Evolutionary conservation across 2,797 vertebrate species (phyloP), one percentile per base, ranked within the genome.

Genomic region (Notoglanidium macrostoma): DNA sequence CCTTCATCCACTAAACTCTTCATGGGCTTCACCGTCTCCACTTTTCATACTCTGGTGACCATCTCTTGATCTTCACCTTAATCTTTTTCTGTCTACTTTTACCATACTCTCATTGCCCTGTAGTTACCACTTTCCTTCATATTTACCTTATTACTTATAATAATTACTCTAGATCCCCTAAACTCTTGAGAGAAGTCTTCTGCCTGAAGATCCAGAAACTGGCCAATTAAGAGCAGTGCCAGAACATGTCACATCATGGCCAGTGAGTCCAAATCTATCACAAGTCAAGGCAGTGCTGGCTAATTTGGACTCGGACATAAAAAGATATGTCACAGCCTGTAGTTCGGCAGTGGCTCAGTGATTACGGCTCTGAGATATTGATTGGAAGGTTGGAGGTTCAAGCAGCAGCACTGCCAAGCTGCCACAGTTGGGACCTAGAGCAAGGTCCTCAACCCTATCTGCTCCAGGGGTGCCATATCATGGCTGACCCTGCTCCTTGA

Each of bases 51-150:
- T 29, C 61, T 51, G 80, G 59, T 81, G 59, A 40, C 77, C 32
- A 80, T 80, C 79, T 63, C 7, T 63, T 63, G 35, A 65, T 63
- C 55, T 61, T 80, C 78, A 79, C 55, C 21, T 23, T 61, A 61
- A 26, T 26, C 23, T 26, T 44, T n/a, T 61, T 61, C 55, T 80
- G 76, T 78, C 10, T 7, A 57, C 8, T 55, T 55, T 78, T 55
- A 15, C 19, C 54, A 8, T 29, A 77, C 17, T 0, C 26, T 29
- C 73, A 76, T 54, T 15, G 19, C n/a, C 7, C n/a, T 10, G 49
- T 51, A n/a, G 26, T 15, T 49, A 29, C 73, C 73, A 29, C 46
- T n/a, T 35, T 35, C 19, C 19, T 23, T 59, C 5, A 79, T 79
- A 15, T 77, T 55, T 17, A 54, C 49, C 15, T 29, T 19, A 51